Base-by-base conservation (phyloP, 1,140 invertebrate species). In the Nymphalis io region DNA sequence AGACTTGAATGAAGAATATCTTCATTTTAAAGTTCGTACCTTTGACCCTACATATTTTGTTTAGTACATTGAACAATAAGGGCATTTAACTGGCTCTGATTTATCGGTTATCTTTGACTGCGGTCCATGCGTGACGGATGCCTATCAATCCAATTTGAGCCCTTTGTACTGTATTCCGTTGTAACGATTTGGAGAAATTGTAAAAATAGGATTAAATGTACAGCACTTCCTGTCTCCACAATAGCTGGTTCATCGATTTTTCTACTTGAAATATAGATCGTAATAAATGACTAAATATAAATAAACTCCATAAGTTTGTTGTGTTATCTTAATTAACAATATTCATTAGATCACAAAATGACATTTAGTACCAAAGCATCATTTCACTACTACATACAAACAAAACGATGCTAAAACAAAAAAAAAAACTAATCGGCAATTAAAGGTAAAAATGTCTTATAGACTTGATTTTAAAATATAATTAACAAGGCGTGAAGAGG, bases 101-200 rank as follows among this genome's bases (percentile, higher is more conserved):
- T 83, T 83, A 83, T 78, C 59, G 70, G 70, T 27, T 65, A 62
- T 73, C 70, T 75, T 63, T 42, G 53, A 70, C 75, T 81, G 68
- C 74, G 70, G 73, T 73, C 74, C 73, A 78, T 72, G 60, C 81
- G 77, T 73, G 81, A 81, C 81, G 73, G 76, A 81, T 79, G 64
- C 63, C 64, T 75, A 81, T 82, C 79, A 76, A 68, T 68, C 70
- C 48, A 40, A 62, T 76, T 76, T 66, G 42, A 23, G 39, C 64
- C 55, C 42, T 66, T 66, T 66, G 64, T 65, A 51, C 62, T 65
- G 63, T 66, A 44, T 39, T 59, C 55, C 12, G 62, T 21, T 57
- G 16, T 51, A 21, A 57, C 62, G 48, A 23, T 64, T 64, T 55
- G 64, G 55, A 66, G 64, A 59, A 66, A 66, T 66, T 23, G 64